Base-by-base conservation (phyloP, 2,888 invertebrate genomes). In the Euphydryas editha region DNA sequence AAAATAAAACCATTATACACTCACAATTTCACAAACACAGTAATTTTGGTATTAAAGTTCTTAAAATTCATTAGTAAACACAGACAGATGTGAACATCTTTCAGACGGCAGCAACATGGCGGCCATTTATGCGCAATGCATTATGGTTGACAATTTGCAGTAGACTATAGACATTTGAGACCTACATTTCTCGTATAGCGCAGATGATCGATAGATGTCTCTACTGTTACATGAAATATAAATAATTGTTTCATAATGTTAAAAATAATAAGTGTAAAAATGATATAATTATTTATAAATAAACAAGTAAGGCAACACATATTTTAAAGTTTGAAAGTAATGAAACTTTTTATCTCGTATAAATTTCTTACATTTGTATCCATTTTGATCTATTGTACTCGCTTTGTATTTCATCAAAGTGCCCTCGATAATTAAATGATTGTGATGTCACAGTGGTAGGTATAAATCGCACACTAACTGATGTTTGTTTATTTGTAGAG, bases 51-150 rank as follows among this genome's bases (percentile, higher is more conserved):
- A 85, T 79, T 78, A 81, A 83, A 83, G 88, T 89, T 87, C 88
- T 90, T 87, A 92, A 91, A 93, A 88, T 86, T 87, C 92, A 93
- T 90, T 93, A 91, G 93, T 93, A 93, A 93, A 93, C 93, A 93
- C 90, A 92, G 87, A 90, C 86, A 93, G 89, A 90, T 88, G 90
- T 89, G 93, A 93, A 92, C 91, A 93, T 92, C 92, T 90, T 88
- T 90, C 93, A 92, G 92, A 92, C 93, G 90, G 92, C 90, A 92
- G 92, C 92, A 93, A 93, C 93, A 93, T 93, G 93, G 93, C 93
- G 93, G 92, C 93, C 93, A 92, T 93, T 90, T 92, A 92, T 93
- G 93, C 93, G 93, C 93, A 93, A 91, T 93, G 93, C 92, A 93
- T 86, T 92, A 89, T 87, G 92, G 90, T 93, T 93, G 93, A 92